These are phyloP conservation scores for Pandion haliaetus DNA, from an alignment of 2,113 vertebrate species.

Conservation along the genomic window DNA sequence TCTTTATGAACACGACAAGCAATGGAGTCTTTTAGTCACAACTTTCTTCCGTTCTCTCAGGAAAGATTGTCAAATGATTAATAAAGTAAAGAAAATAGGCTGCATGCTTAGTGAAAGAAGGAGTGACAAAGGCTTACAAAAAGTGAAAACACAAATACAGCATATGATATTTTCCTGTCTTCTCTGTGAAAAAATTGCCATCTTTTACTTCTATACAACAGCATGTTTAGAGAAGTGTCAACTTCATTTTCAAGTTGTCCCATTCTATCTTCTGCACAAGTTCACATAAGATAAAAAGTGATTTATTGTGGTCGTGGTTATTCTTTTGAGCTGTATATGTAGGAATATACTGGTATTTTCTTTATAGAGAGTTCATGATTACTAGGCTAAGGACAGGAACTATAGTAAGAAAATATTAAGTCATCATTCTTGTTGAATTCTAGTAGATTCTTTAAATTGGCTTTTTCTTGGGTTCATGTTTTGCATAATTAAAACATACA, in stretches of 20 bases:
- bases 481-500: not conserved
- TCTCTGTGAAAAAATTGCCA: not conserved
- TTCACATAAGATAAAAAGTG: not conserved
- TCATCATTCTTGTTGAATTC: not conserved
- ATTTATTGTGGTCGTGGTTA: not conserved
- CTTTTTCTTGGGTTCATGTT: not conserved
- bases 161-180: not conserved
- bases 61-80: not conserved
- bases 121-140: not conserved
- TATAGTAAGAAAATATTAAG: not conserved
- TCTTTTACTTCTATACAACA: not conserved
- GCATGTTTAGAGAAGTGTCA: not conserved
- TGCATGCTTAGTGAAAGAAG: not conserved
- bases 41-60: not conserved
- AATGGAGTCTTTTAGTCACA: not conserved
- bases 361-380: not conserved
- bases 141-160: not conserved
- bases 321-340: not conserved
- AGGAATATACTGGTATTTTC: not conserved
- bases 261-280: not conserved
- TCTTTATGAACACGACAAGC: not conserved
- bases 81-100: not conserved
- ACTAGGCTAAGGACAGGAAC: not conserved
- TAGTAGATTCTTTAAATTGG: not conserved
- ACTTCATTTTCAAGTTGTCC: not conserved